phyloP scores from a whole-genome alignment of 2,797 vertebrate genomes.

The Microctenopoma steveboyesi region DNA sequence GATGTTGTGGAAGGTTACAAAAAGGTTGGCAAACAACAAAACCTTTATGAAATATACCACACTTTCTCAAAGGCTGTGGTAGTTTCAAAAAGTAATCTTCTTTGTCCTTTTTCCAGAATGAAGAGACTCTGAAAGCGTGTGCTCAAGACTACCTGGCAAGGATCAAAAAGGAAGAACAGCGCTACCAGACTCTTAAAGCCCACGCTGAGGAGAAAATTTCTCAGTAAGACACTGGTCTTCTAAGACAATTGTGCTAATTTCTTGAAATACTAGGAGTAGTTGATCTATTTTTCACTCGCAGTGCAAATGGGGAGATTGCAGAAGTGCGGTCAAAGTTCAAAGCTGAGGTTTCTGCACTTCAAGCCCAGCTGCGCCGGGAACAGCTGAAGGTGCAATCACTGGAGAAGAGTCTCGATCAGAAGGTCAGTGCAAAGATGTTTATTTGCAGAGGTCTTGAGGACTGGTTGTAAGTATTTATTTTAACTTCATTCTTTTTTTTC shows the following conservation, averaged over 20 bases:
- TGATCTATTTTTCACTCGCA: slow-evolving; percentile 51
- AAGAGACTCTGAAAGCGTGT: slow-evolving; percentile 91
- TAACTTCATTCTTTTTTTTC: background rate
- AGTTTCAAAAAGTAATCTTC: background rate
- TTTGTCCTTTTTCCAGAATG: slow-evolving; percentile 83
- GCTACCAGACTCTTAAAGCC: slow-evolving; percentile 92
- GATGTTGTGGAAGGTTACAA: slow-evolving; percentile 89
- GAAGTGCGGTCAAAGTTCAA: slow-evolving; percentile 88
- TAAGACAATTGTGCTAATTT: background rate
- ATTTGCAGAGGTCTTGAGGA: background rate
- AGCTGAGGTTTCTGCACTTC: slow-evolving; percentile 83
- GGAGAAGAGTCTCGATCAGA: slow-evolving; percentile 91
- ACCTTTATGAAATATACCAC: background rate
- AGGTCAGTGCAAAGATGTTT: slow-evolving; percentile 75
- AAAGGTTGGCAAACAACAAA: slow-evolving; percentile 77
- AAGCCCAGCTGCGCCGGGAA: slow-evolving; percentile 88
- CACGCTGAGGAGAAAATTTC: slow-evolving; percentile 93
- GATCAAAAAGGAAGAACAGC: slow-evolving; percentile 89
- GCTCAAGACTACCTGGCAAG: slow-evolving; percentile 87
- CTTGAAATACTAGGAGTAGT: background rate
- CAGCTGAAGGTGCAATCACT: slow-evolving; percentile 91
- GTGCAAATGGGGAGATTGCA: slow-evolving; percentile 90
- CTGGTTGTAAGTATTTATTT: background rate
- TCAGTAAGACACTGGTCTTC: slow-evolving; percentile 78
- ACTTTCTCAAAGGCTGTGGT: background rate